Conservation (phyloP, 2,888 invertebrate species). For the Silvanus unidentatus region DNA sequence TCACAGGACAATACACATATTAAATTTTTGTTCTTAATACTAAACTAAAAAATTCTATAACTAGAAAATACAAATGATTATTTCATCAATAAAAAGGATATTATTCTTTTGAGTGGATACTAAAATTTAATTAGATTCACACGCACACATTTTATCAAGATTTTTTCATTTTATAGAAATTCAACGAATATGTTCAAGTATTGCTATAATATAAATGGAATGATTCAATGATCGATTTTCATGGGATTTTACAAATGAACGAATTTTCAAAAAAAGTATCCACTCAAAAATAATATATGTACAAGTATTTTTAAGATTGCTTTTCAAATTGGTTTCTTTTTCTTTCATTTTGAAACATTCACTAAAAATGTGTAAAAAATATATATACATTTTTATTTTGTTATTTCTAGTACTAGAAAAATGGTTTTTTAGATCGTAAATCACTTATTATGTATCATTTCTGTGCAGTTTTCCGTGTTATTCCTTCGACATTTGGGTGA, state of each 20-base stretch:
- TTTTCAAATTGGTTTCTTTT: conserved; percentile 21
- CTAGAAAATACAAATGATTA: conserved; percentile 40
- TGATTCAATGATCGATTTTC: conserved; percentile 22
- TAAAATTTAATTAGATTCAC: conserved; percentile 32
- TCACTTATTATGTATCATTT: conserved; percentile 5
- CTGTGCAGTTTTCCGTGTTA: conserved; percentile 3
- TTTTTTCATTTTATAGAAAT: no score
- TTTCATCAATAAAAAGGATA: conserved; percentile 31
- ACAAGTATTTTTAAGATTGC: conserved; percentile 36
- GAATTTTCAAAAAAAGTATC: conserved; percentile 26
- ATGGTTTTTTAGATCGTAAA: conserved; percentile 2
- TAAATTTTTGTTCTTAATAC: conserved; percentile 39
- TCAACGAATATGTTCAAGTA: no score
- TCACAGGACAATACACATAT: conserved; percentile 48
- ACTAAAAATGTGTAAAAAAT: conserved; percentile 34
- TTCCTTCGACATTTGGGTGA: not conserved
- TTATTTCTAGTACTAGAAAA: conserved; percentile 21
- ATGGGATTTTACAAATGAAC: conserved; percentile 28
- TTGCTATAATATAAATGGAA: conserved; percentile 22
- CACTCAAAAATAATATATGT: conserved; percentile 30
- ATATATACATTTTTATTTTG: conserved; percentile 29
- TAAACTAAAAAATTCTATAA: conserved; percentile 44
- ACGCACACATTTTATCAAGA: no score
- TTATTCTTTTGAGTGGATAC: conserved; percentile 32
- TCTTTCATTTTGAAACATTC: conserved; percentile 26